phyloP scores from a whole-genome alignment of 2,888 invertebrate genomes.

The Sepiola atlantica region DNA sequence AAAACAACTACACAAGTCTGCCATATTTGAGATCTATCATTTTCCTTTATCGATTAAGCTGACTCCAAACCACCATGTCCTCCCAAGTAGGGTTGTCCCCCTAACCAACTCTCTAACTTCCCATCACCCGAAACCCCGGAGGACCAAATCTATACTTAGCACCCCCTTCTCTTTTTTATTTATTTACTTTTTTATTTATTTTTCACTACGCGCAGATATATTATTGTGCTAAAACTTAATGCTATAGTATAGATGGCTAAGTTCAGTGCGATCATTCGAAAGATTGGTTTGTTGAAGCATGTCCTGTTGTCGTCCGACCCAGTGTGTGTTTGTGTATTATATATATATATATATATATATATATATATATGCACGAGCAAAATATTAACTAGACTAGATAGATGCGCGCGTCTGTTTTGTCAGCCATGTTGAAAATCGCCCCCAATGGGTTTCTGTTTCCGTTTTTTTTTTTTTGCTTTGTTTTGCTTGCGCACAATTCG shows the following conservation, averaged over 20 bases:
- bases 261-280: slow-evolving; percentile 16
- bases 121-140: neutral
- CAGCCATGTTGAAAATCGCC: slow-evolving; percentile 16
- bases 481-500: too few species aligned
- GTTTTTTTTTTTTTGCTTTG: neutral
- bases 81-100: neutral
- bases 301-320: neutral
- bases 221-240: neutral
- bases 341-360: too few species aligned
- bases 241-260: neutral
- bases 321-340: neutral
- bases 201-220: too few species aligned
- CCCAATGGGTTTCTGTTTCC: neutral
- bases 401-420: neutral
- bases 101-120: neutral
- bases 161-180: neutral
- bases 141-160: slow-evolving; percentile 8
- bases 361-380: neutral
- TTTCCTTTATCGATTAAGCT: neutral
- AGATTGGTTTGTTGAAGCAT: neutral
- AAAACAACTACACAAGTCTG: neutral
- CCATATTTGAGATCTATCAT: slow-evolving; percentile 32
- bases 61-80: neutral
- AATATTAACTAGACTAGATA: slow-evolving; percentile 32
- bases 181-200: too few species aligned